Conservation (phyloP, 30 jellyfish, hydroid and myxozoan species). For the Hydractinia symbiolongicarpus region DNA sequence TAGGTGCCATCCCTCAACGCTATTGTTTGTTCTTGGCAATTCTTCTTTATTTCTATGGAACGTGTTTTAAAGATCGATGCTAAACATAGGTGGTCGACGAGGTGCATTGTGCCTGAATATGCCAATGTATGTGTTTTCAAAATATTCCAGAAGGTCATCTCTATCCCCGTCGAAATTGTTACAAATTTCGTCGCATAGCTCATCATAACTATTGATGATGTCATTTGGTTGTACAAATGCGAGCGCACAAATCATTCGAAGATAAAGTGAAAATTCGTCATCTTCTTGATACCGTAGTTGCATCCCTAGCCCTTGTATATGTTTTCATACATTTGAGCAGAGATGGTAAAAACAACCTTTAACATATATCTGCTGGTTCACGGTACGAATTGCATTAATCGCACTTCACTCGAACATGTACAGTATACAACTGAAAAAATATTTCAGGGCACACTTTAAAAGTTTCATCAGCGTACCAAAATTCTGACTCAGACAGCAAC, state of each 20-base stretch:
- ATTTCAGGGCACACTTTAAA: slow-evolving; percentile 3
- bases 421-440: background rate
- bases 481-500: background rate
- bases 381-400: background rate
- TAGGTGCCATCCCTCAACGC: slow-evolving; percentile 48
- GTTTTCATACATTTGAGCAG: slow-evolving; percentile 26
- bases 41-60: slow-evolving; percentile 33
- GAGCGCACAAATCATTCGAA: slow-evolving; percentile 25
- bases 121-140: slow-evolving; percentile 49
- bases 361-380: slow-evolving; percentile 13
- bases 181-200: slow-evolving; percentile 7
- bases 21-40: slow-evolving; percentile 43
- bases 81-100: slow-evolving; percentile 30
- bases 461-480: background rate
- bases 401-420: background rate
- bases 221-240: slow-evolving; percentile 34
- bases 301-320: slow-evolving; percentile 20
- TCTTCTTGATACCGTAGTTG: slow-evolving; percentile 3
- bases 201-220: slow-evolving; percentile 2
- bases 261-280: slow-evolving; percentile 32
- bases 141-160: slow-evolving; percentile 16
- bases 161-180: background rate
- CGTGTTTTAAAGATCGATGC: slow-evolving; percentile 36
- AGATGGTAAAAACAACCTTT: slow-evolving; percentile 23
- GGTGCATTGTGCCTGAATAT: slow-evolving; percentile 38